phyloP scores from a whole-genome alignment of 2,888 invertebrate genomes.

The Melanchra persicariae region DNA sequence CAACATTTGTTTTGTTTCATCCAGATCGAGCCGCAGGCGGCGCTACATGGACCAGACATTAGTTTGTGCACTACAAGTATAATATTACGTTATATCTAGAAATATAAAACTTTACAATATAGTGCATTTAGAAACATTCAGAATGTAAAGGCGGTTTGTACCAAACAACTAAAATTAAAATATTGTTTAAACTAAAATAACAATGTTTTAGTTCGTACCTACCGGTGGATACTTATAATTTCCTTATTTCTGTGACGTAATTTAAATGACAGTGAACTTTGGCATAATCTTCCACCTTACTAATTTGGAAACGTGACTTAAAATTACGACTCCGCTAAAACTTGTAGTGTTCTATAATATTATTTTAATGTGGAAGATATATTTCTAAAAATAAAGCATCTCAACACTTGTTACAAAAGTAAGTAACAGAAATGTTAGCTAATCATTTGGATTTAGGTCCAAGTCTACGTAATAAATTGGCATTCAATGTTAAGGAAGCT shows the following conservation, averaged over 20 bases:
- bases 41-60: constrained; percentile 65
- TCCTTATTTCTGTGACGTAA: constrained; percentile 49
- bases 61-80: constrained; percentile 86
- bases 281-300: constrained; percentile 66
- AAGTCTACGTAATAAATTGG: constrained; percentile 71
- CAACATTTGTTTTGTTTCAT: constrained; percentile 72
- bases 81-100: constrained; percentile 79
- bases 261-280: constrained; percentile 65
- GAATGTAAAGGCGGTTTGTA: constrained; percentile 74
- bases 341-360: constrained; percentile 52
- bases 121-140: constrained; percentile 73
- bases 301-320: constrained; percentile 64
- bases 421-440: constrained; percentile 51
- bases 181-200: constrained; percentile 64
- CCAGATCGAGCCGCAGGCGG: constrained; percentile 45
- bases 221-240: constrained; percentile 63
- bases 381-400: constrained; percentile 56
- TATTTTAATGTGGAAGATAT: constrained; percentile 63
- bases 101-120: constrained; percentile 81
- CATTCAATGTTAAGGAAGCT: constrained; percentile 79
- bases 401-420: constrained; percentile 57
- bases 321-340: constrained; percentile 59
- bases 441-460: constrained; percentile 54
- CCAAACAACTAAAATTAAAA: constrained; percentile 69
- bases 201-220: constrained; percentile 59